Evolutionary conservation across 2,113 vertebrate genomes (phyloP), one percentile per base, ranked within the genome.

Genomic region (Morphnarchus princeps): DNA sequence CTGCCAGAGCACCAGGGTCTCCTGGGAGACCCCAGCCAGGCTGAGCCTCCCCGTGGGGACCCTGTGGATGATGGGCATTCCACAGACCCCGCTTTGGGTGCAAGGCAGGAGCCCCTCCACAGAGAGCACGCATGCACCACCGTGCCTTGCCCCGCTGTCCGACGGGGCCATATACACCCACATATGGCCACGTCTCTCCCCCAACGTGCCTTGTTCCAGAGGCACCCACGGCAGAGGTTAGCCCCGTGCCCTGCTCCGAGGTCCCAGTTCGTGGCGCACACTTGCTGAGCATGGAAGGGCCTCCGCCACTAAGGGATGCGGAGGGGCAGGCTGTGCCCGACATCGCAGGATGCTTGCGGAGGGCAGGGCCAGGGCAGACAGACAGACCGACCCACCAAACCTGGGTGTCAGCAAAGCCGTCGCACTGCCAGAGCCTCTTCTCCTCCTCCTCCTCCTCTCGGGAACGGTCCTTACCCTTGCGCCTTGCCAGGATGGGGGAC

Each of bases 161-260:
- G 1, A 6, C 0, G 1, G 43, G 16, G 28, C n/a, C 5, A 0
- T 3, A n/a, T 4, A 6, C 24, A 24, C 7, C 36, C 47, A 8
- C 40, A 3, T 3, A 15, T 4, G 2, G 8, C 50, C 79, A 55
- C 8, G 1, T 3, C 8, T 59, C 26, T 31, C 8, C 55, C 78
- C 10, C 29, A 45, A 0, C 36, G 26, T 2, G 0, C 25, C 50
- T 14, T 3, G 8, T 12, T 62, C 45, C 6, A 2, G 17, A 49
- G 45, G 36, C 22, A 29, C 6, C 49, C 21, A 0, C 2, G 9
- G 45, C 3, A 7, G 38, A 36, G 34, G 17, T 59, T 13, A 58
- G 16, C 1, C 45, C n/a, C 32, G 4, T 2, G 11, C 50, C 62
- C 82, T 9, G 10, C n/a, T 17, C 57, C 3, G 0, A 54, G n/a